These are phyloP conservation scores for Leptopilina clavipes DNA, from an alignment of 1,140 invertebrate genomes.

Conservation along the genomic window DNA sequence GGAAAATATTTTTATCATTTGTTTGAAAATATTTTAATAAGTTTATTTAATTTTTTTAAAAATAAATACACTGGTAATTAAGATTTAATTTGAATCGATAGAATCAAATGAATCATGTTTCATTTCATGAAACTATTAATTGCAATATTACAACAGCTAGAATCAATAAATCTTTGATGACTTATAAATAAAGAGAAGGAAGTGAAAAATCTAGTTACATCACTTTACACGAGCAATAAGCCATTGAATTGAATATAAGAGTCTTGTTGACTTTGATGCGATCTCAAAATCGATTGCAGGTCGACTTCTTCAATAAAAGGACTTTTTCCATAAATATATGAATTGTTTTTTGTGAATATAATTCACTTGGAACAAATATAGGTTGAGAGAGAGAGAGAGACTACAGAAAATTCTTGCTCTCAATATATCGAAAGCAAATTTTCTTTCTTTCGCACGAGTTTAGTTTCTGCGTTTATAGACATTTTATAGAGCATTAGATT, in stretches of 20 bases:
- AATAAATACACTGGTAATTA: not conserved
- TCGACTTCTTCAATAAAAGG: slow-evolving; percentile 28
- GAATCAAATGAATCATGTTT: not conserved
- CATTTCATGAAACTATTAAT: not conserved
- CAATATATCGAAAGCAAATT: not conserved
- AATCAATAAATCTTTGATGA: slow-evolving; percentile 27
- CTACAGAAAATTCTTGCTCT: not conserved
- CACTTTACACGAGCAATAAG: slow-evolving; percentile 11
- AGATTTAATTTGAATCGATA: slow-evolving; percentile 1
- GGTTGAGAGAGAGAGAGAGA: not conserved
- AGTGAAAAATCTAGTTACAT: slow-evolving; percentile 31
- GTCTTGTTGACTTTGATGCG: slow-evolving; percentile 12
- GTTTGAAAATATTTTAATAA: too few species aligned
- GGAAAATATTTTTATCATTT: too few species aligned
- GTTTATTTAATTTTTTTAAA: too few species aligned
- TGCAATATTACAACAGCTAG: slow-evolving; percentile 12
- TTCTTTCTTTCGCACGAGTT: not conserved
- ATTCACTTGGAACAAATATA: not conserved
- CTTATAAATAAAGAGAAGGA: slow-evolving; percentile 24
- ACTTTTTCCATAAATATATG: not conserved
- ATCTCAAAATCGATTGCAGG: slow-evolving; percentile 15
- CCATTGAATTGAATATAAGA: not conserved
- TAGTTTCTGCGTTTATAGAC: not conserved
- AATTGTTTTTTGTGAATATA: not conserved
- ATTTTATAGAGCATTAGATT: not conserved